These are phyloP conservation scores for Eurystomus gularis DNA, from an alignment of 2,113 vertebrate genomes.

Conservation along the genomic window DNA sequence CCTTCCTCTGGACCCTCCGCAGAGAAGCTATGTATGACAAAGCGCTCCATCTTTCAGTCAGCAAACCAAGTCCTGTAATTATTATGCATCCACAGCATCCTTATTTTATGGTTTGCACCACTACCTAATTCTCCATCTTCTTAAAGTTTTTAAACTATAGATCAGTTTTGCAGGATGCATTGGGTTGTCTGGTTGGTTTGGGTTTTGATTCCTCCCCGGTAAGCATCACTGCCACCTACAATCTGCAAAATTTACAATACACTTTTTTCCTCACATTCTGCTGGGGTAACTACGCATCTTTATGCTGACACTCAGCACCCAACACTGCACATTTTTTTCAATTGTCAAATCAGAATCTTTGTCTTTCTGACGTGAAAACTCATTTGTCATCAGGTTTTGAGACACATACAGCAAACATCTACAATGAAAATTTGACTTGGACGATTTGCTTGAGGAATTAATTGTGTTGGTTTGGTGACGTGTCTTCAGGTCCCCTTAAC, in stretches of 20 bases:
- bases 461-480: not conserved
- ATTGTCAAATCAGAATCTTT: not conserved
- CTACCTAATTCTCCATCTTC: not conserved
- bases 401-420: not conserved
- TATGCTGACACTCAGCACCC: not conserved
- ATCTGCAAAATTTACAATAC: not conserved
- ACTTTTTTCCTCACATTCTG: not conserved
- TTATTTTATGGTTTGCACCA: not conserved
- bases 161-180: not conserved
- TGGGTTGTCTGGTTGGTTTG: not conserved
- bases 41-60: not conserved
- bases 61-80: not conserved
- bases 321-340: not conserved
- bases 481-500: not conserved
- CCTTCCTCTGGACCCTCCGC: not conserved
- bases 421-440: not conserved
- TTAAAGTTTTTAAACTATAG: not conserved
- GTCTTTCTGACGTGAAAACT: not conserved
- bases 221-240: not conserved
- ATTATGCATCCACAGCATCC: not conserved
- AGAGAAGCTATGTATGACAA: not conserved
- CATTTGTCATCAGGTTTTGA: not conserved
- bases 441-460: not conserved
- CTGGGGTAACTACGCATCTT: not conserved
- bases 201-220: fast-evolving